Evolutionary conservation across 2,888 invertebrate genomes (phyloP), one percentile per base, ranked within the genome.

Genomic region (Orchesellides sinensis): DNA sequence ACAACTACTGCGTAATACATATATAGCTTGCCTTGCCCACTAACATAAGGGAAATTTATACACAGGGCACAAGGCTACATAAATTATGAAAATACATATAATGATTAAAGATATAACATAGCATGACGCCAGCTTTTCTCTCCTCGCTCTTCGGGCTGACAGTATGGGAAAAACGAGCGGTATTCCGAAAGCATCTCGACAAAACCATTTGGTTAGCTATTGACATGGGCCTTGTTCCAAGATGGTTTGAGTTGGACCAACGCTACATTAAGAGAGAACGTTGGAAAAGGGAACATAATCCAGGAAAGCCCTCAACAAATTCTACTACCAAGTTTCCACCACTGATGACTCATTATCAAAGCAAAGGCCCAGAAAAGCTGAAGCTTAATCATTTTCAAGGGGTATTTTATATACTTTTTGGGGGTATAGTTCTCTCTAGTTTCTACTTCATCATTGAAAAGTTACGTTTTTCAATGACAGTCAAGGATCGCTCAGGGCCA

Each of bases 231-330:
- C 27, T 80, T 4, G 27, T 52, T 8, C 17, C 25, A 23, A 73
- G 52, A 19, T 80, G 80, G 80, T 49, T 80, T 21, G 47, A 68
- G 29, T 12, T 80, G 10, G 80, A 80, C 27, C 23, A 49, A 12
- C 27, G 70, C 6, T 72, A 59, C 73, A 27, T 80, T 2, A 65
- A 56, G 35, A 45, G 21, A 1, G 56, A 70, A 6, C 47, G 74
- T 12, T 52, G 29, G 23, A 49, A 74, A 35, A 14, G 23, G 25
- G 75, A 75, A 27, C n/a, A 17, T 23, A 35, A 70, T 23, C 21
- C 17, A 17, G 19, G n/a, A n/a, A 10, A 5, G 10, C 6, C 32
- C 6, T 32, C 32, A 6, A 32, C 32, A 40, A 40, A 47, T 17
- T 47, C 47, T n/a, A 45, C 47, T n/a, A 5, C 47, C 0, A 49